Evolutionary conservation across 2,888 invertebrate species (phyloP), one percentile per base, ranked within the genome.

Genomic region (Vanessa cardui): DNA sequence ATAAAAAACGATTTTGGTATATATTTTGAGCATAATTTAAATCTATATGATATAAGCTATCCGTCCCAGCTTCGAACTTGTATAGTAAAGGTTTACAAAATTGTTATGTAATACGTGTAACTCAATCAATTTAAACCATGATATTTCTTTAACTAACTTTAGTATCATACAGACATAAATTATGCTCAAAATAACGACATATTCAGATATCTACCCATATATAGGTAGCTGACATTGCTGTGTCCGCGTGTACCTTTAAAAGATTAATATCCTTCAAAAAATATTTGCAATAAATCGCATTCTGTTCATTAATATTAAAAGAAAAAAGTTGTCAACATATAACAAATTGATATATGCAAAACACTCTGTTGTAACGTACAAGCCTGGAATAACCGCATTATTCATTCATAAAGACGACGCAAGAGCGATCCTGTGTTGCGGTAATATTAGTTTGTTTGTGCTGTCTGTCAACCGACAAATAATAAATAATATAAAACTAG

Each of bases 321-420:
- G 46, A 66, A 68, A 70, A 70, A 68, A 65, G 49, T 65, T 60
- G 64, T 62, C 65, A 66, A 66, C 71, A 52, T 39, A 63, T 72
- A 71, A 71, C 69, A 71, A 72, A 65, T 69, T 73, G 76, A 72
- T 74, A 71, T 69, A 72, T 72, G 71, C 72, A 71, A 74, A 71
- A 71, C 70, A 68, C 69, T 71, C 69, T 52, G 65, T 64, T 74
- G 71, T 66, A 72, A 73, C 72, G 72, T 73, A 68, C 76, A 69
- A 72, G 71, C 77, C 74, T 72, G 75, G 75, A 79, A 79, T 79
- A 79, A 76, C 74, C 73, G 68, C 74, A 77, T 79, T 77, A 79
- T 73, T 77, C 73, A 81, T 80, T 79, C 77, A 77, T 75, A 72
- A 72, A 76, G 73, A 74, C 66, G 68, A 70, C 73, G 72, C 69